Conservation (phyloP, 2,113 vertebrate species). For the Willisornis vidua region DNA sequence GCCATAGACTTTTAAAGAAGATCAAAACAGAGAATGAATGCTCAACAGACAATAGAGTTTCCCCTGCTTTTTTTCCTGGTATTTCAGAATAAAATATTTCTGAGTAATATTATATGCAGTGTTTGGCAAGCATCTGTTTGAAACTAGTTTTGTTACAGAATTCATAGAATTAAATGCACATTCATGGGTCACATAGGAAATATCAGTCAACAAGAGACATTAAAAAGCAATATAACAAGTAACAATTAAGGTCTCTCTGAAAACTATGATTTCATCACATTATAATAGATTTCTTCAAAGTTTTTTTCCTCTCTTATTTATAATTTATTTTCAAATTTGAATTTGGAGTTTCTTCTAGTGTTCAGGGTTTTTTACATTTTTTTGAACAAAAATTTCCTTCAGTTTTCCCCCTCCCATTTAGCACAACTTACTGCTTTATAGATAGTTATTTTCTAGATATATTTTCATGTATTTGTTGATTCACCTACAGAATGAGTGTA, state of each 20-base stretch:
- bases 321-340: not conserved
- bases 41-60: not conserved
- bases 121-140: not conserved
- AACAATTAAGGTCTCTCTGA: not conserved
- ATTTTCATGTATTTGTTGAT: not conserved
- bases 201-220: not conserved
- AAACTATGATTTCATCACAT: not conserved
- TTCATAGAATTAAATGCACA: not conserved
- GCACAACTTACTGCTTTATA: not conserved
- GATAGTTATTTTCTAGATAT: not conserved
- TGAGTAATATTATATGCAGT: not conserved
- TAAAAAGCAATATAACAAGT: not conserved
- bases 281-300: not conserved
- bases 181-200: not conserved
- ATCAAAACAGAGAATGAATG: not conserved
- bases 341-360: not conserved
- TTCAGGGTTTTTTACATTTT: not conserved
- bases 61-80: not conserved
- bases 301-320: not conserved
- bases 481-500: not conserved
- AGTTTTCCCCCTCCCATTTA: rapidly evolving
- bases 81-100: not conserved
- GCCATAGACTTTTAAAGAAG: not conserved
- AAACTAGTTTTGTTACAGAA: not conserved
- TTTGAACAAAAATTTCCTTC: not conserved